Percentiles rank a stretch among this genome's conserved stretches.
These are phyloP conservation scores for Sphenodon punctatus DNA, from an alignment of 2,797 vertebrate species.

Conservation along the genomic window DNA sequence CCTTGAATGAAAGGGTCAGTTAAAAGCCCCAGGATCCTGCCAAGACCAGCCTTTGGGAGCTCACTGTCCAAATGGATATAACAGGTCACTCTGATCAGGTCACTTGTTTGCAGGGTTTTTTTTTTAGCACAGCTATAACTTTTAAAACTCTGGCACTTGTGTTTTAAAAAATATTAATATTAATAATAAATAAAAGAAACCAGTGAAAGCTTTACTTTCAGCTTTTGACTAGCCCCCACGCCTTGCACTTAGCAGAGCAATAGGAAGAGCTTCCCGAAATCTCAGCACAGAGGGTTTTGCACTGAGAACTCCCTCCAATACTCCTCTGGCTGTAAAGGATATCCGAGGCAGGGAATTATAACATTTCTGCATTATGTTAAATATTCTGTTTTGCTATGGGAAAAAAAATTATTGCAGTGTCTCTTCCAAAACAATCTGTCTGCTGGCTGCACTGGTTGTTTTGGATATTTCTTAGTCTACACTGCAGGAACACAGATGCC, in stretches of 20 bases:
- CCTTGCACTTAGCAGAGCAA: neutral
- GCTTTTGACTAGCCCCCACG: neutral
- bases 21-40: neutral
- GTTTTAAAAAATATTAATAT: too few relatives aligned
- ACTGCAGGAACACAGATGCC: constrained; percentile 28
- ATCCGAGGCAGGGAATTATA: constrained; percentile 16
- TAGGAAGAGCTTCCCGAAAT: neutral
- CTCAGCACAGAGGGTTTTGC: neutral
- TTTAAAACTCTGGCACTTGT: too few relatives aligned
- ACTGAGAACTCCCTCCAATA: neutral
- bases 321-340: neutral
- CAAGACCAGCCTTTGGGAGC: neutral
- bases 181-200: neutral
- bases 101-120: neutral
- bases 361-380: constrained; percentile 19
- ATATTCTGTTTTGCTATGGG: constrained; percentile 27
- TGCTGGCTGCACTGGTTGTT: constrained; percentile 14
- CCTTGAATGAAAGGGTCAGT: neutral
- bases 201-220: neutral
- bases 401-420: constrained; percentile 8
- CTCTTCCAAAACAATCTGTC: constrained; percentile 37
- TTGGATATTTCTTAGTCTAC: constrained; percentile 7
- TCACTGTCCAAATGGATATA: neutral
- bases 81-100: neutral
- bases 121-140: too few relatives aligned